Percentiles rank a stretch among this genome's conserved stretches.
Evolutionary conservation across 2,113 vertebrate genomes (phyloP).

Genomic region (Sarotherodon lohbergeri): DNA sequence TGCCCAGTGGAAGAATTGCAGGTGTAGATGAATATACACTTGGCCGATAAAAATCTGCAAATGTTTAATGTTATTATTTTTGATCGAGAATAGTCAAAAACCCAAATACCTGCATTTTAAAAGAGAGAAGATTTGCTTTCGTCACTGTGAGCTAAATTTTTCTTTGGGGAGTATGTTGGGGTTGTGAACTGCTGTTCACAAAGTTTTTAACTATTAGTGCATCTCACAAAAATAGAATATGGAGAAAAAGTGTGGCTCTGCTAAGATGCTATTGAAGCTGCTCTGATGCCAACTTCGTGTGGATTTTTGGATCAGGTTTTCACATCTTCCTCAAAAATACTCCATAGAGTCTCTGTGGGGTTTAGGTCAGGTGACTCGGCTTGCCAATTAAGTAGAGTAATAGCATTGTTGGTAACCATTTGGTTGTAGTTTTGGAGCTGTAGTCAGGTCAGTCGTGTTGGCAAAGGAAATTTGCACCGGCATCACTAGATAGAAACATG

Average conservation of each 20-base stretch:
- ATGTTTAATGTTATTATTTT: not conserved
- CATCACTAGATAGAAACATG: not conserved
- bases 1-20: not conserved
- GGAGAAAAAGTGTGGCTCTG: not conserved
- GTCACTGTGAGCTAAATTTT: not conserved
- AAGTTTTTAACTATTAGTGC: not conserved
- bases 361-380: not conserved
- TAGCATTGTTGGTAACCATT: not conserved
- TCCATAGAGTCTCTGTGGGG: not conserved
- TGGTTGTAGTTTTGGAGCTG: not conserved
- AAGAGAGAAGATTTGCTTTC: not conserved
- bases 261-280: not conserved
- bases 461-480: not conserved
- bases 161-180: not conserved
- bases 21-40: not conserved
- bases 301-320: not conserved
- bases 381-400: not conserved
- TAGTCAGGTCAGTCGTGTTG: not conserved
- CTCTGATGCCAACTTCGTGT: not conserved
- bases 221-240: not conserved
- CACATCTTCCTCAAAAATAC: not conserved
- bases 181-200: not conserved
- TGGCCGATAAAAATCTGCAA: not conserved
- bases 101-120: not conserved
- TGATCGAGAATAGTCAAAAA: not conserved